A percentile compares a stretch with the other conserved stretches of the same genome.
Evolutionary conservation across 2,888 invertebrate species (phyloP).

Genomic region (Papilio gigon): DNA sequence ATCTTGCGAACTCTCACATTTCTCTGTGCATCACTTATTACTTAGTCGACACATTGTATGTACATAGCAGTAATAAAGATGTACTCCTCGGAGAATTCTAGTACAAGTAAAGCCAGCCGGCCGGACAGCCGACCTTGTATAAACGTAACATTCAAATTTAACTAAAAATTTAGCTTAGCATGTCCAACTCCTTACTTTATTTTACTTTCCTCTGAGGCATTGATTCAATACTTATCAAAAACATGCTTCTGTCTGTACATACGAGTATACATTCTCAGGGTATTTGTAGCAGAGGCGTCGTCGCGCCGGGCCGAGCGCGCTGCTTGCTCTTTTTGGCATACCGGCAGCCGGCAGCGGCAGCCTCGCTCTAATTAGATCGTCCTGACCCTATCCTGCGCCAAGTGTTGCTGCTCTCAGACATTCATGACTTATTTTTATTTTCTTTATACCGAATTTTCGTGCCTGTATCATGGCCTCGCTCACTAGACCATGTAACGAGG

Average conservation of each 20-base stretch:
- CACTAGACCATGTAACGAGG: too few relatives aligned
- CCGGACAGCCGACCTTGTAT: too few relatives aligned
- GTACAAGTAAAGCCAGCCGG: not conserved
- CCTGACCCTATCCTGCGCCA: slow-evolving; percentile 5
- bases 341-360: not conserved
- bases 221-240: not conserved
- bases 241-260: not conserved
- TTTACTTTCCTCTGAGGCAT: too few relatives aligned
- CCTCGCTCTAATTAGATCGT: slow-evolving; percentile 35
- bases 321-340: slow-evolving; percentile 24
- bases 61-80: not conserved
- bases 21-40: slow-evolving; percentile 3
- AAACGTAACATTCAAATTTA: too few relatives aligned
- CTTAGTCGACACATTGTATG: not conserved
- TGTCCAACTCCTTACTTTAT: too few relatives aligned
- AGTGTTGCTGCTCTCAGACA: not conserved
- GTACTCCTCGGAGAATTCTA: not conserved
- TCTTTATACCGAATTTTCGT: too few relatives aligned
- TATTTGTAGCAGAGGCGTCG: slow-evolving; percentile 2
- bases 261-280: slow-evolving; percentile 2
- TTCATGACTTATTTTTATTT: not conserved
- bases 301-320: not conserved
- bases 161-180: too few relatives aligned
- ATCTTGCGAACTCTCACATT: not conserved
- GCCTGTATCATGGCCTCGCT: too few relatives aligned